Base-by-base conservation (phyloP, 2,888 invertebrate genomes). In the Oeneis ivallda region DNA sequence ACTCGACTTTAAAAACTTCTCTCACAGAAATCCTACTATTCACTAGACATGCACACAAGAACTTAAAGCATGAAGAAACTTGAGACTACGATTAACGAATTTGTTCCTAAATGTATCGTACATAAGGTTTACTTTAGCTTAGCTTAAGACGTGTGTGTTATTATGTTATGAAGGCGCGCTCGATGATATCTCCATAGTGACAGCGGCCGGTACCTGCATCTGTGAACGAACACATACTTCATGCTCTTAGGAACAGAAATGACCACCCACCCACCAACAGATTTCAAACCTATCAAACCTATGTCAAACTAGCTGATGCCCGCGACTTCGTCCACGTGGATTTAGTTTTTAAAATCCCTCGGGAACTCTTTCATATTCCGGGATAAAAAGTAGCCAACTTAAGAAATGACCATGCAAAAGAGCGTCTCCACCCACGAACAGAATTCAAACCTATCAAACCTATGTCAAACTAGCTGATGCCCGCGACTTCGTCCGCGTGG, bases 21-120 rank as follows among this genome's bases (percentile, higher is more conserved):
- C 45, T 59, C 43, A 26, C 57, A 32, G 47, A 56, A 41, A 39
- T 43, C 57, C 45, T 68, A 68, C 65, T 62, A 65, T 68, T 67
- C 76, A 79, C 78, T 68, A 73, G 62, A 76, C 77, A 73, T 82
- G 83, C 76, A 82, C 74, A 70, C 70, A 71, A 66, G 60, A 89
- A 87, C 85, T 89, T 89, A 90, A 90, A 91, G 90, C 91, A 86
- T 85, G 85, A 88, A 87, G 83, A 83, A 84, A 85, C 79, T 86
- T 83, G 85, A 85, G 82, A 85, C 86, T 86, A 85, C 79, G 75
- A 79, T 83, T 82, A 84, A 81, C 81, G 80, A 89, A 87, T 90
- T 91, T 90, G 91, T 89, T 92, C 89, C 88, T 91, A 89, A 79
- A 80, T 76, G 78, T 83, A 84, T 81, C 83, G 76, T 82, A 86